phyloP scores from a whole-genome alignment of 2,797 vertebrate genomes.

The Gallinago stenura region DNA sequence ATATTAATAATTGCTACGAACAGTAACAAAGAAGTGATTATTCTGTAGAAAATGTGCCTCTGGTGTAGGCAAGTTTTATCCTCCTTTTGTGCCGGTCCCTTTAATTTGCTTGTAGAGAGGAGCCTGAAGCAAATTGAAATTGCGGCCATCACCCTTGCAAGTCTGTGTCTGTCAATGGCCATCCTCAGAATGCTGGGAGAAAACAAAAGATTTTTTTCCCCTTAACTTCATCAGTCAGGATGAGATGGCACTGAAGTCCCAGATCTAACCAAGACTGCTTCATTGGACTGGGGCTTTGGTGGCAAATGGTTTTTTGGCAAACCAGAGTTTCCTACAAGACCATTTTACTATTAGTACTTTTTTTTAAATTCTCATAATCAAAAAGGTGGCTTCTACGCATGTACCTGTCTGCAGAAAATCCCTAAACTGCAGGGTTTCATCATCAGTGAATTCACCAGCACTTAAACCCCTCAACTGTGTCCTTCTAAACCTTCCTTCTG shows the following conservation, averaged over 20 bases:
- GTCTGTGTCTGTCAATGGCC: not conserved
- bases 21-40: not conserved
- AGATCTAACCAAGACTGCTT: not conserved
- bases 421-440: not conserved
- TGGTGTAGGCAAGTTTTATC: not conserved
- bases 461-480: not conserved
- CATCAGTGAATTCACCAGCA: not conserved
- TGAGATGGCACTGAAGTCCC: not conserved
- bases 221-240: not conserved
- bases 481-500: not conserved
- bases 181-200: not conserved
- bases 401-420: not conserved
- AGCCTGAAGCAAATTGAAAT: not conserved
- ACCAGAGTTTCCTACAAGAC: not conserved
- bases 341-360: not conserved
- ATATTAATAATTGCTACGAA: not conserved
- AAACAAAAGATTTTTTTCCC: not conserved
- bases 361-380: not conserved
- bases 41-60: not conserved
- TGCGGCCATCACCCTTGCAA: not conserved
- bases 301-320: not conserved
- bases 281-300: not conserved
- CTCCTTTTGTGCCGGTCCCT: not conserved
- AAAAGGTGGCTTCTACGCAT: not conserved
- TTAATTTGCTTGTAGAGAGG: not conserved